Evolutionary conservation across 2,888 invertebrate genomes (phyloP).

Genomic region (Pemphredon lugubris): DNA sequence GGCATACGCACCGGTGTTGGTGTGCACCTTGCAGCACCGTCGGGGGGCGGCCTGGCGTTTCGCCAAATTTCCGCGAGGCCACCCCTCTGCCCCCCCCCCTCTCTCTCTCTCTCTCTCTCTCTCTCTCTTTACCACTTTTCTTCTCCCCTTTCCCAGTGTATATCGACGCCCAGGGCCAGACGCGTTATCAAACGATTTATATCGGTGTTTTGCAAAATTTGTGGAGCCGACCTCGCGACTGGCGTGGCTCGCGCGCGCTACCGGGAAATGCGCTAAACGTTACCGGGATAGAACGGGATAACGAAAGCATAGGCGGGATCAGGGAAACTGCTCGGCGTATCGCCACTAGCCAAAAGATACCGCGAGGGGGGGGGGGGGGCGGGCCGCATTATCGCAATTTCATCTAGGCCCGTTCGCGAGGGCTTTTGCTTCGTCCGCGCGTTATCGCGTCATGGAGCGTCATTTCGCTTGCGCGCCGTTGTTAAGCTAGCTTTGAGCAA

Average conservation of each 20-base stretch:
- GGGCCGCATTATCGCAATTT: conserved; percentile 62
- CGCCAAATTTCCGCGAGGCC: conserved; percentile 69
- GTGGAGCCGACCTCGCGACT: conserved; percentile 64
- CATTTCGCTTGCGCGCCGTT: neutral
- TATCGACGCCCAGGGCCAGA: conserved; percentile 71
- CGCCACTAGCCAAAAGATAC: conserved; percentile 60
- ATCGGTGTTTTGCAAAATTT: conserved; percentile 76
- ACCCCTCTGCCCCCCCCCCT: neutral
- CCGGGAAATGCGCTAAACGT: conserved; percentile 54
- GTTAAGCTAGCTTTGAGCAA: neutral
- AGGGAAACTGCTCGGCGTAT: conserved; percentile 23
- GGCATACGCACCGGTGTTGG: conserved; percentile 50
- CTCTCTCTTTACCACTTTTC: conserved; percentile 2
- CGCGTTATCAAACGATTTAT: conserved; percentile 77
- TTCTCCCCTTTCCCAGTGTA: conserved; percentile 34
- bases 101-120: conserved; percentile 8
- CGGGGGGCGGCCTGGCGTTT: conserved; percentile 57
- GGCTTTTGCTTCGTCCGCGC: conserved; percentile 33
- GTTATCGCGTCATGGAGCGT: conserved; percentile 4
- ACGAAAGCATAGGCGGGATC: conserved; percentile 40
- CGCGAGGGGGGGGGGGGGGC: too few relatives aligned
- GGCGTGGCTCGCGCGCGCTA: conserved; percentile 41
- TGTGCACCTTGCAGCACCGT: conserved; percentile 49
- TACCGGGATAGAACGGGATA: conserved; percentile 63
- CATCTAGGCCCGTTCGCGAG: conserved; percentile 55